phyloP scores from a whole-genome alignment of 2,113 vertebrate genomes.

The Craseonycteris thonglongyai region DNA sequence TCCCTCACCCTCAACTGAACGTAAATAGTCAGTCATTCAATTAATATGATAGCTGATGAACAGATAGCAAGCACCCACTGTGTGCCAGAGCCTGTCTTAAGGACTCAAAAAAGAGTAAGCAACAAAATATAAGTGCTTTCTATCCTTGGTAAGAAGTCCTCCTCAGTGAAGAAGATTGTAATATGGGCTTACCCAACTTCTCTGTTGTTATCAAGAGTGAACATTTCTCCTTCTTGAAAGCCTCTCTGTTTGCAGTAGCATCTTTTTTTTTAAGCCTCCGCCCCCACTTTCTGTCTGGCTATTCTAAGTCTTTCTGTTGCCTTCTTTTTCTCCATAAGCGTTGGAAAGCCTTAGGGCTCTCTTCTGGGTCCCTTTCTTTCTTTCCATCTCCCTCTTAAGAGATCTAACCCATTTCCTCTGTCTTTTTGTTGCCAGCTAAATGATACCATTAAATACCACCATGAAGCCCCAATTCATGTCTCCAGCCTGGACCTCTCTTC shows the following conservation, averaged over 20 bases:
- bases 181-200: background rate
- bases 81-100: background rate
- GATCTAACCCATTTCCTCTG: background rate
- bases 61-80: background rate
- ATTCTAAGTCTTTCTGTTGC: background rate
- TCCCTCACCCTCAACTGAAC: background rate
- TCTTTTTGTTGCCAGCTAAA: background rate
- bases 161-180: background rate
- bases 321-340: background rate
- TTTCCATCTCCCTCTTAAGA: background rate
- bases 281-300: accelerated
- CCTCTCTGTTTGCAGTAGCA: background rate
- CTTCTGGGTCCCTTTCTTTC: background rate
- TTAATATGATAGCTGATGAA: background rate
- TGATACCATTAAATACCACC: background rate
- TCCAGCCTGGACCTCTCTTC: background rate
- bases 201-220: background rate
- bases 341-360: background rate
- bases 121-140: background rate
- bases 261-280: background rate
- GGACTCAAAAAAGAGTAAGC: background rate
- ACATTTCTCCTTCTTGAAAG: background rate
- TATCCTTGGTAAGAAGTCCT: background rate
- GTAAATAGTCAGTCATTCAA: background rate
- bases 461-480: background rate